Conservation (phyloP, 64 coral and sea anemone genomes). For the Dendronephthya gigantea region DNA sequence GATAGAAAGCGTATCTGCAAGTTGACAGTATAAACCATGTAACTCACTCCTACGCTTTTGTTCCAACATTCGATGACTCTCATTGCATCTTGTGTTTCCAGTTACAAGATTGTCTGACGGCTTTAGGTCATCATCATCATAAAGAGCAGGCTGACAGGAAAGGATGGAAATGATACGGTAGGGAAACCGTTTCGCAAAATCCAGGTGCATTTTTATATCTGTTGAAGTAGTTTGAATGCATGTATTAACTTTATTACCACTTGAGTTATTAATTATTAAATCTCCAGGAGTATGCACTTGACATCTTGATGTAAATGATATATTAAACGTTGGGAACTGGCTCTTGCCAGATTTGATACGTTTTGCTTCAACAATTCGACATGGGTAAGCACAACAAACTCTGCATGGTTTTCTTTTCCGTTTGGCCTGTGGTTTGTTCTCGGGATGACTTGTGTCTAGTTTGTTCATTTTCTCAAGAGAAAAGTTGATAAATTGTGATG, state of each 20-base stretch:
- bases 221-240: not conserved
- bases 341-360: not conserved
- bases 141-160: not conserved
- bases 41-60: not conserved
- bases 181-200: not conserved
- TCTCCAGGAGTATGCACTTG: not conserved
- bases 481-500: conserved; percentile 20
- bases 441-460: not conserved
- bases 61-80: not conserved
- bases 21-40: not conserved
- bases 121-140: not conserved
- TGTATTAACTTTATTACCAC: not conserved
- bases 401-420: not conserved
- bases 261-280: not conserved
- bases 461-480: not conserved
- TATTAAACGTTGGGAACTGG: not conserved
- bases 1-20: not conserved
- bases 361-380: not conserved
- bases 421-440: not conserved
- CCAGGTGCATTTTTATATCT: not conserved
- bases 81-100: not conserved
- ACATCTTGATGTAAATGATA: not conserved
- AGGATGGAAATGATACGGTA: not conserved
- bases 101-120: not conserved
- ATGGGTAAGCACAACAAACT: not conserved